These are phyloP conservation scores for Adelphocoris suturalis DNA, from an alignment of 2,888 invertebrate genomes.

Conservation along the genomic window DNA sequence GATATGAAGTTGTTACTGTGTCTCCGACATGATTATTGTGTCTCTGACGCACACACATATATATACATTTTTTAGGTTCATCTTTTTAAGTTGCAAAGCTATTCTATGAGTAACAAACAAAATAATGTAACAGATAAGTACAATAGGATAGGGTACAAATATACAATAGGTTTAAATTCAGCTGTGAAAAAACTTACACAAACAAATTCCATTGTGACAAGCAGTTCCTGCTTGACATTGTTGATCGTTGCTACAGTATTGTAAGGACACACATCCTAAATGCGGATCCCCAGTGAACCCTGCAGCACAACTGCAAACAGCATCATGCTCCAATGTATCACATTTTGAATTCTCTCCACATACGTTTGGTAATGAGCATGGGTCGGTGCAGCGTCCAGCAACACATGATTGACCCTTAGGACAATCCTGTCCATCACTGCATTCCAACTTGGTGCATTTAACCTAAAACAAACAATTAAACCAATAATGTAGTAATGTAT, in stretches of 20 bases:
- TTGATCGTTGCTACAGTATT: slow-evolving; percentile 88
- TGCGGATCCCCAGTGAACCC: slow-evolving; percentile 93
- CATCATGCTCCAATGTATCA: slow-evolving; percentile 87
- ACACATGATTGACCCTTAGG: slow-evolving; percentile 85
- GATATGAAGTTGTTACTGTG: too few relatives aligned
- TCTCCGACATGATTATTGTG: too few relatives aligned
- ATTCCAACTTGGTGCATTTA: slow-evolving; percentile 88
- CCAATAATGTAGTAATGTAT: too few relatives aligned
- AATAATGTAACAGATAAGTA: too few relatives aligned
- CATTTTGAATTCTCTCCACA: slow-evolving; percentile 91
- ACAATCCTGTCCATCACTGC: slow-evolving; percentile 89
- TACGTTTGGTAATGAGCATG: slow-evolving; percentile 89
- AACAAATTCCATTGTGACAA: slow-evolving; percentile 90
- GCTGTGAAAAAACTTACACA: slow-evolving; percentile 80
- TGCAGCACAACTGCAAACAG: slow-evolving; percentile 89
- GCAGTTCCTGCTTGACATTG: slow-evolving; percentile 92
- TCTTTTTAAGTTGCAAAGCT: too few relatives aligned
- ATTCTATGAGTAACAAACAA: too few relatives aligned
- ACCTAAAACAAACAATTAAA: slow-evolving; percentile 76
- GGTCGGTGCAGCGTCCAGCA: slow-evolving; percentile 88
- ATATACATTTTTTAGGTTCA: too few relatives aligned
- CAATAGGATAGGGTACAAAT: too few relatives aligned
- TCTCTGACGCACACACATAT: too few relatives aligned
- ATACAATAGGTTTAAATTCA: not conserved
- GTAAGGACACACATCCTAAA: slow-evolving; percentile 89